Percentiles rank a stretch among this genome's conserved stretches.
Evolutionary conservation across 37 sponge, comb jelly and placozoan genomes (phyloP).

Genomic region (Aphrocallistes beatrix): DNA sequence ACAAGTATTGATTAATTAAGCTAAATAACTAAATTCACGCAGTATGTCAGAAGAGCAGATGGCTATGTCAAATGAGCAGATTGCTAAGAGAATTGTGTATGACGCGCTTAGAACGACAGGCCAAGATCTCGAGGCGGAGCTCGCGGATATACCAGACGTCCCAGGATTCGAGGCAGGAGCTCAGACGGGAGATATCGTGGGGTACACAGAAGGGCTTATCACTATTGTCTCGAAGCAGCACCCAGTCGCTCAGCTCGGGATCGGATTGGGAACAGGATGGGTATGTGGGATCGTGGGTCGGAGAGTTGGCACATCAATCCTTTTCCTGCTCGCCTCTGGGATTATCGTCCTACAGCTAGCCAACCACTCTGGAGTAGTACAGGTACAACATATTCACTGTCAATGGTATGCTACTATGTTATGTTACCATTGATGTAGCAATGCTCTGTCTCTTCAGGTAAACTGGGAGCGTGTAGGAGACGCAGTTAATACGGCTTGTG

Average conservation of each 20-base stretch:
- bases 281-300: background rate
- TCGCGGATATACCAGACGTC: background rate
- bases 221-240: background rate
- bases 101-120: background rate
- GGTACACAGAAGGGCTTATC: background rate
- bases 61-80: no score
- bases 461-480: background rate
- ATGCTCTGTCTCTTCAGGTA: no score
- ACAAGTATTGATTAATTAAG: no score
- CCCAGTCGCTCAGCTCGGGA: background rate
- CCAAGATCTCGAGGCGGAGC: background rate
- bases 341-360: slow-evolving; percentile 1
- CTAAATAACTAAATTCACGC: no score
- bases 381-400: no score
- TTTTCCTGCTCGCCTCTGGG: background rate
- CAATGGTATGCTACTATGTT: no score
- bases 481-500: background rate
- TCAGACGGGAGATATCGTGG: background rate
- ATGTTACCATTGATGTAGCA: no score
- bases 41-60: no score
- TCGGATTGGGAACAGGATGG: background rate
- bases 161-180: background rate
- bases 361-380: slow-evolving; percentile 9
- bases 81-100: background rate
- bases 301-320: background rate